Conservation (phyloP, 2,888 invertebrate genomes). For the Lasius fuliginosus region DNA sequence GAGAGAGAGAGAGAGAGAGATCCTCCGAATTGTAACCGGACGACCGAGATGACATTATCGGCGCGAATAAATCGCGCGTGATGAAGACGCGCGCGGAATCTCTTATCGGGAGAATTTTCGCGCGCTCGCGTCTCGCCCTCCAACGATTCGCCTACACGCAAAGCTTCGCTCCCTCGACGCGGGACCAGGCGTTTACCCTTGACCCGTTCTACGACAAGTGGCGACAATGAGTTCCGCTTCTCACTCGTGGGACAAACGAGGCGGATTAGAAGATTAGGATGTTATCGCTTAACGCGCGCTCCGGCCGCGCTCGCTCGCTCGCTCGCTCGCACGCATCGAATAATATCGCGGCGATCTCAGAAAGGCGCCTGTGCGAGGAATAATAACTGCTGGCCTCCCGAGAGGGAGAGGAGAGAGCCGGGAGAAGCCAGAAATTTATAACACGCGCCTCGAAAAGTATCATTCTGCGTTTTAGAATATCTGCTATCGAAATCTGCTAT, state of each 20-base stretch:
- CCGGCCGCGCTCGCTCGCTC: constrained; percentile 3
- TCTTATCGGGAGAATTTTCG: constrained; percentile 49
- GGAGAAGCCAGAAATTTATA: background rate
- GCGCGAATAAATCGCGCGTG: constrained; percentile 33
- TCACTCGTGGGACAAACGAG: constrained; percentile 69
- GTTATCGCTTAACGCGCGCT: constrained; percentile 65
- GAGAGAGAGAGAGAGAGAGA: constrained; percentile 34
- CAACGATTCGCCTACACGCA: constrained; percentile 22
- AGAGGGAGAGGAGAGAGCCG: background rate
- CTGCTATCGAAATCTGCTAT: too few relatives aligned
- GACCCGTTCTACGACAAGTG: constrained; percentile 64
- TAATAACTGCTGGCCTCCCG: background rate
- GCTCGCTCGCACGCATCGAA: constrained; percentile 50
- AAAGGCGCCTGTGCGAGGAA: constrained; percentile 1
- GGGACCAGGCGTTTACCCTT: constrained; percentile 62
- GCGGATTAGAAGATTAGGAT: constrained; percentile 72
- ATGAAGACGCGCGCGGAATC: constrained; percentile 28
- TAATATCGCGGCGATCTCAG: constrained; percentile 49
- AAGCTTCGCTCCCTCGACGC: constrained; percentile 10
- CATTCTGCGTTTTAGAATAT: background rate
- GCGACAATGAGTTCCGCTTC: constrained; percentile 70
- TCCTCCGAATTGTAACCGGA: constrained; percentile 13
- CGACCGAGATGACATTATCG: constrained; percentile 37
- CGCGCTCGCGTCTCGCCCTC: background rate
- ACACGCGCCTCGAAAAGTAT: background rate